phyloP scores from a whole-genome alignment of 2,797 vertebrate genomes.

The Heliangelus exortis region DNA sequence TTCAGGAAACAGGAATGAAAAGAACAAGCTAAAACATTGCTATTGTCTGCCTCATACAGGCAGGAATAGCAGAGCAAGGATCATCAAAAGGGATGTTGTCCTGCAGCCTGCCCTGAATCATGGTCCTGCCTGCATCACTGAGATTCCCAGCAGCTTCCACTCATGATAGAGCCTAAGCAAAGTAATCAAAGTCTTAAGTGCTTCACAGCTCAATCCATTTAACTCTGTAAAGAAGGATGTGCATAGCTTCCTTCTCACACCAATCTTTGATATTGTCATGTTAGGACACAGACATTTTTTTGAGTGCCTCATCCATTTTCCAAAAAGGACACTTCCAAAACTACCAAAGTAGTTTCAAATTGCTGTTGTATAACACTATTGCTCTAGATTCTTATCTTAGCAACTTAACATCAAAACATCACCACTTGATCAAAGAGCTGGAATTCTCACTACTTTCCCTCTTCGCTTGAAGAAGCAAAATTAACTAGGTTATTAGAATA shows the following conservation, averaged over 20 bases:
- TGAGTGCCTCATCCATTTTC: neutral
- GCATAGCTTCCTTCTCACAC: neutral
- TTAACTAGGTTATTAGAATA: conserved; percentile 40
- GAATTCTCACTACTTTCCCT: neutral
- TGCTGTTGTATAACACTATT: neutral
- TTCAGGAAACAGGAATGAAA: neutral
- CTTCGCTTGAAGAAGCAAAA: neutral
- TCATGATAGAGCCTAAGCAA: neutral
- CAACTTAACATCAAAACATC: conserved; percentile 11
- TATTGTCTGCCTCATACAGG: accelerated
- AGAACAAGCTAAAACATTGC: neutral
- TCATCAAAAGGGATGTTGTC: neutral
- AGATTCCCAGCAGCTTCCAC: neutral
- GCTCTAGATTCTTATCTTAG: neutral
- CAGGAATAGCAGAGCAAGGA: neutral
- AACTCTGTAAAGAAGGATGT: neutral
- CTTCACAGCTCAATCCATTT: neutral
- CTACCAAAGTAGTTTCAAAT: neutral
- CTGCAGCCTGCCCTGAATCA: neutral
- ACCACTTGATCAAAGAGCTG: neutral
- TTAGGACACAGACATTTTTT: neutral
- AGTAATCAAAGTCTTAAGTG: neutral
- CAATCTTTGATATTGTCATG: neutral
- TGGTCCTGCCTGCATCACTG: neutral
- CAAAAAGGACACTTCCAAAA: neutral